These are phyloP conservation scores for Melanotaenia maccullochi DNA, from an alignment of 2,797 vertebrate species.

Conservation along the genomic window DNA sequence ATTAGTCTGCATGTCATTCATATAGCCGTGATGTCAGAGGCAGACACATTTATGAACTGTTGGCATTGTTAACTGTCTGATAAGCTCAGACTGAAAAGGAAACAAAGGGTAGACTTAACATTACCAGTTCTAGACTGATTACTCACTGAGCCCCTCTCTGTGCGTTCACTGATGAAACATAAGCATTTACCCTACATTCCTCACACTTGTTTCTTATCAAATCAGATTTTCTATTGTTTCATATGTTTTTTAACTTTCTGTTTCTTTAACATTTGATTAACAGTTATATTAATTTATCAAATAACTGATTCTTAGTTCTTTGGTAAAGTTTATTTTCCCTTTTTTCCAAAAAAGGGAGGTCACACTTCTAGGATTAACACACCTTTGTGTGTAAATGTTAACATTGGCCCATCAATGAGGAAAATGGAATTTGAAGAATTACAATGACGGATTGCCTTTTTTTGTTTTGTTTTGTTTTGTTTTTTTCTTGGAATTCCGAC, in stretches of 20 bases:
- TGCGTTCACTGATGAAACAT: constrained; percentile 19
- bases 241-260: not conserved
- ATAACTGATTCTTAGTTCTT: constrained; percentile 8
- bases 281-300: not conserved
- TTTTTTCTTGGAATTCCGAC: constrained; percentile 55
- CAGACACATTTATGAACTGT: constrained; percentile 43
- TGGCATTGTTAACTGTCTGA: constrained; percentile 46
- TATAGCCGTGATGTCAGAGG: constrained; percentile 55
- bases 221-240: not conserved
- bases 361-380: constrained; percentile 50
- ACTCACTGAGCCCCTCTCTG: constrained; percentile 52
- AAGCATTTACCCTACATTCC: constrained; percentile 1
- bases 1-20: constrained; percentile 42
- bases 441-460: constrained; percentile 42
- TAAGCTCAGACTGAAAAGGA: constrained; percentile 38
- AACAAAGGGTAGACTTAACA: constrained; percentile 38
- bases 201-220: constrained; percentile 20
- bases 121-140: constrained; percentile 51
- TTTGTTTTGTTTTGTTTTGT: not conserved
- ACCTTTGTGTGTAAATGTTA: constrained; percentile 71
- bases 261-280: constrained; percentile 16
- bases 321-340: no score
- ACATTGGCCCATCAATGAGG: constrained; percentile 46
- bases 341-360: constrained; percentile 21
- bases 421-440: constrained; percentile 75